Evolutionary conservation across 1,140 invertebrate genomes (phyloP).

Genomic region (Lanistes nyassanus): DNA sequence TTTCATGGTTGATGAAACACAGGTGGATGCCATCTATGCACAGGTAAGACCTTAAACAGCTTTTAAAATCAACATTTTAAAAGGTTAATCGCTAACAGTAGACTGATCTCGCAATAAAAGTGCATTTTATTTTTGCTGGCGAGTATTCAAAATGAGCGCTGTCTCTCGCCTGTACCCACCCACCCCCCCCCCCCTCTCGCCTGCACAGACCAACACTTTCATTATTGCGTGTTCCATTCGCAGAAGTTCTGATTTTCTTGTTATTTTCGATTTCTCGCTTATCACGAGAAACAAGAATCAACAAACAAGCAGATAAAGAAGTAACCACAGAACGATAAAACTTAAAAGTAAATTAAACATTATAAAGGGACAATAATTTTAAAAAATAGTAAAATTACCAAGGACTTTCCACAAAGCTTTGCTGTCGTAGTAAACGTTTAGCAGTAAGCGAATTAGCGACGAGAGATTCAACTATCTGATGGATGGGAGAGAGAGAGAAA

Average conservation of each 20-base stretch:
- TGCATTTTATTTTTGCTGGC: neutral
- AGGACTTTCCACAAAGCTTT: neutral
- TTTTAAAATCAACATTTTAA: neutral
- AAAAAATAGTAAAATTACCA: neutral
- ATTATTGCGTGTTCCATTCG: too few relatives aligned
- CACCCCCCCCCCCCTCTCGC: neutral
- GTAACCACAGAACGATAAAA: neutral
- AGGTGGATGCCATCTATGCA: constrained; percentile 45
- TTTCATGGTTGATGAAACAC: constrained; percentile 55
- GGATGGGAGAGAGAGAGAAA: neutral
- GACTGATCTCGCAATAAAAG: neutral
- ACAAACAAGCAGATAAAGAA: neutral
- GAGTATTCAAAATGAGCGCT: neutral
- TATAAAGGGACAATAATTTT: neutral
- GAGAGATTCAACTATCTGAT: neutral
- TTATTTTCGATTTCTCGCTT: too few relatives aligned
- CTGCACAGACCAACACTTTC: too few relatives aligned
- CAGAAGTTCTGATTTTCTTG: too few relatives aligned
- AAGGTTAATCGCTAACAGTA: neutral
- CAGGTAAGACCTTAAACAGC: constrained; percentile 22
- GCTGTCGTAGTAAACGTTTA: neutral
- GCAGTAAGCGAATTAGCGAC: neutral
- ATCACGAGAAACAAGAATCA: neutral
- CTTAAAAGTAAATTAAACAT: constrained; percentile 23
- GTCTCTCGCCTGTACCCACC: neutral